These are phyloP conservation scores for Trinorchestia longiramus DNA, from an alignment of 1,140 invertebrate genomes.

Conservation along the genomic window DNA sequence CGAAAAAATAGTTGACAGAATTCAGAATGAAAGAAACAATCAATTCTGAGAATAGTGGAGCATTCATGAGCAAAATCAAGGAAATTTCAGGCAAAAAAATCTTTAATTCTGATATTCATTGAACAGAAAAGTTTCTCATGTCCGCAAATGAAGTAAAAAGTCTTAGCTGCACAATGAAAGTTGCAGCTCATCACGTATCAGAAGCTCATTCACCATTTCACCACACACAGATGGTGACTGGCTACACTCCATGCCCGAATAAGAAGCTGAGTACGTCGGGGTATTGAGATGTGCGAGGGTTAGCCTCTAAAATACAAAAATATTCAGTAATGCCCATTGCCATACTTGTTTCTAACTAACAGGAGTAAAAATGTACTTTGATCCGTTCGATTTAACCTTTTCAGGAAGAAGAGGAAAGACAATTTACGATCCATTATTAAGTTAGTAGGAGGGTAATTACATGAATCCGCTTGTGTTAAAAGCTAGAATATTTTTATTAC, in stretches of 20 bases:
- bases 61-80: no score
- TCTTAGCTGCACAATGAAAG: no score
- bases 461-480: neutral
- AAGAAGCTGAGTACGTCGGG: neutral
- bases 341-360: neutral
- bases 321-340: neutral
- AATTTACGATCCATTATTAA: neutral
- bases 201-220: neutral
- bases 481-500: neutral
- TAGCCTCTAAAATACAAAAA: neutral
- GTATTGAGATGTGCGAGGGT: neutral
- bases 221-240: neutral
- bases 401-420: neutral
- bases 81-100: no score
- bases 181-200: neutral
- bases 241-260: neutral
- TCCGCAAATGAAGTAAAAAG: no score
- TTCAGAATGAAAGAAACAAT: no score
- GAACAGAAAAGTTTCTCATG: no score
- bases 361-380: neutral
- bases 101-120: no score
- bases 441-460: neutral
- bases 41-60: no score
- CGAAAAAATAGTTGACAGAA: neutral
- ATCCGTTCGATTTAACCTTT: neutral